Evolutionary conservation across 2,888 invertebrate species (phyloP), one percentile per base, ranked within the genome.

Genomic region (Tuberolachnus salignus): DNA sequence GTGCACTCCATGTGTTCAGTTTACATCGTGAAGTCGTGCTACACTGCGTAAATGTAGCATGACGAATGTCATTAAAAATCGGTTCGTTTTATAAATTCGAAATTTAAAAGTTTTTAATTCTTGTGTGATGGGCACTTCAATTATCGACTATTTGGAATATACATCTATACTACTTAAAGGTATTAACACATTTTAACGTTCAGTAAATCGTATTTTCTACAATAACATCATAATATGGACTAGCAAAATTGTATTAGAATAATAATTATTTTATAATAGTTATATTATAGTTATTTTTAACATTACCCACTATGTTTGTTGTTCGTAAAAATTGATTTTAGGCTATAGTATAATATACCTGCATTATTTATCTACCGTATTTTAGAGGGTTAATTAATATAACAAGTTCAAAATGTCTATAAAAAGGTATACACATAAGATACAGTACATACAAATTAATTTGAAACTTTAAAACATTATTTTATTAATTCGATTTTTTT

Each of bases 1-100:
- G 67, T 59, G 67, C 75, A 78, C 67, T 78, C 67, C 75, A 78
- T 78, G 75, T 78, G 75, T 78, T 78, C 67, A 78, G 75, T 78
- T 49, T 67, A 67, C 57, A 13, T 69, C 21, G 75, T 78, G 59
- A 67, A 69, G 75, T 78, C 67, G 75, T 78, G 75, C 67, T 78
- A 78, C 67, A 57, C 49, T 21, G 10, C 66, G 75, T 78, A 67
- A 64, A 78, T 57, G 75, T 78, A 78, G 75, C 67, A 78, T 78
- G 75, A 78, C 67, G 42, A 66, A 78, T 67, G 59, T 78, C 57
- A 59, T 34, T 49, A 46, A 78, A 75, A 78, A 59, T 78, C 59
- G 16, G 75, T 59, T 67, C 26, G 55, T 69, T 78, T 69, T 49
- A 59, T 23, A n/a, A n/a, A 59, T 51, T 51, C 57, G 4, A 57